A percentile compares a stretch with the other conserved stretches of the same genome.
These are phyloP conservation scores for Syrista parreyssii DNA, from an alignment of 2,888 invertebrate species.

Conservation along the genomic window DNA sequence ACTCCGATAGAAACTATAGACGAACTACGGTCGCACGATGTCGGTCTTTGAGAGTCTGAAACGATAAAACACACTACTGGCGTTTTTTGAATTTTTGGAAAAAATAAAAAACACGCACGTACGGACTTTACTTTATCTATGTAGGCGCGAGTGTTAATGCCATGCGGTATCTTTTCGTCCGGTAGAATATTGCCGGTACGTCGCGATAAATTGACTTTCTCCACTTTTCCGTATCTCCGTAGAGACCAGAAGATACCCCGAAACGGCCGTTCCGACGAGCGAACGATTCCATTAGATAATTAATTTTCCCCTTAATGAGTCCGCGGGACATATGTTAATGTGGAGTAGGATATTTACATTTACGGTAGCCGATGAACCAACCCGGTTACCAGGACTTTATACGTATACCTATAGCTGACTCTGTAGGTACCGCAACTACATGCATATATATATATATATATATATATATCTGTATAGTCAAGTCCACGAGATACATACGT, in stretches of 20 bases:
- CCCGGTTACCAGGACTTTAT: constrained; percentile 26
- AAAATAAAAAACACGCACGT: neutral
- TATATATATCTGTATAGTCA: constrained; percentile 24
- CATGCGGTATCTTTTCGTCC: constrained; percentile 2
- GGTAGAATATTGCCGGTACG: neutral
- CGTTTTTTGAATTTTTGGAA: neutral
- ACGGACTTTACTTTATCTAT: neutral
- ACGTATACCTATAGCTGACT: constrained; percentile 25
- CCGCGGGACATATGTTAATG: constrained; percentile 62
- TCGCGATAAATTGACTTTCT: constrained; percentile 12
- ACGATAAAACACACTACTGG: neutral
- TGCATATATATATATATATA: constrained; percentile 30
- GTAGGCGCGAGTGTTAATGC: constrained; percentile 1
- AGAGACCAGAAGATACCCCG: constrained; percentile 6
- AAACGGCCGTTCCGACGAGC: neutral
- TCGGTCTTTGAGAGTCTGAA: neutral
- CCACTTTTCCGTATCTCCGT: constrained; percentile 1
- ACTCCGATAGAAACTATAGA: neutral
- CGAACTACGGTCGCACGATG: neutral
- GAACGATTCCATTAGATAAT: constrained; percentile 49
- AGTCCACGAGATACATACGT: neutral
- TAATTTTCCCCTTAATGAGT: constrained; percentile 62
- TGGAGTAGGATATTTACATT: constrained; percentile 58
- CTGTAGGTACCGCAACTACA: neutral
- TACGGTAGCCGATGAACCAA: constrained; percentile 51